Evolutionary conservation across 2,888 invertebrate species (phyloP), one percentile per base, ranked within the genome.

Genomic region (Torymus aiolomorphi): DNA sequence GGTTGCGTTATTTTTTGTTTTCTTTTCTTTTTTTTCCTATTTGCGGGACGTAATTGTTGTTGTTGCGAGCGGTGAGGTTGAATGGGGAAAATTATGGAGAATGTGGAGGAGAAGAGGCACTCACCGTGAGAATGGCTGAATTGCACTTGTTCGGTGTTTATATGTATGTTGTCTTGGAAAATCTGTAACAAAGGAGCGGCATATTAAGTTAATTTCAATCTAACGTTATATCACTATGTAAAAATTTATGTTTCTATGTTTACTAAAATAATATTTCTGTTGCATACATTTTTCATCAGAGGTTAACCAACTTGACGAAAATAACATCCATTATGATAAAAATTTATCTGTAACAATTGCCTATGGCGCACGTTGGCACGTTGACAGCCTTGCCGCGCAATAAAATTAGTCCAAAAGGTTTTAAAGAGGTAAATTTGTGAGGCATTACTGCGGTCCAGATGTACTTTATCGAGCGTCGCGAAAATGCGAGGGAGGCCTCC

Each of bases 381-480:
- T n/a, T n/a, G n/a, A n/a, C n/a, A n/a, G n/a, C n/a, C 56, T 70
- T 76, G 18, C 20, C 49, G 51, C 52, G 79, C 54, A 71, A 71
- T 79, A 79, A 75, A 79, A 75, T 49, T 73, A 8, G 24, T 20
- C 56, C 71, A 2, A 24, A 51, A 42, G 74, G 49, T 66, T 79
- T 61, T 76, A 76, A 80, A 76, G 72, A 80, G 76, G 42, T 20
- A 80, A 80, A 80, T 80, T 76, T 76, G 72, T 73, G 73, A 76
- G 72, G 80, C 80, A 73, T 80, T 69, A 18, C 80, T 2, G 31
- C 69, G 59, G 62, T 67, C 20, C 73, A 76, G 80, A 80, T 76
- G 80, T 76, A 80, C 80, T 80, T 80, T 80, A 80, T 80, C 63
- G 80, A 80, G 80, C 76, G 72, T 80, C 76, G 62, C 76, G 67